Evolutionary conservation across 2,113 vertebrate genomes (phyloP).

Genomic region (Enhydra lutris): DNA sequence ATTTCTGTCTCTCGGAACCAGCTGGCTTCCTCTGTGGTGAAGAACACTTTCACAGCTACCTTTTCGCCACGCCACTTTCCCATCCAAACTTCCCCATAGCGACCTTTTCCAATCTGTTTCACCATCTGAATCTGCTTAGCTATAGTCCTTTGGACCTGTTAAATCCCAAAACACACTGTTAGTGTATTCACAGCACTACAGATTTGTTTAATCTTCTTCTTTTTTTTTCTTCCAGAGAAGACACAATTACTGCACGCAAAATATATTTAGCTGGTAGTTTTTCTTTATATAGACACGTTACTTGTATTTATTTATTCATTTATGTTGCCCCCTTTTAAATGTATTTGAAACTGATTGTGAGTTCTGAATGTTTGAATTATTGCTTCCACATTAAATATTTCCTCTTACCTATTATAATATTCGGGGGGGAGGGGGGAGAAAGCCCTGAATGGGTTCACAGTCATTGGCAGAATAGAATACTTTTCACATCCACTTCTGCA

Average conservation of each 20-base stretch:
- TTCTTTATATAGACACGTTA: neutral
- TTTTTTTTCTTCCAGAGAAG: neutral
- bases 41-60: conserved; percentile 97
- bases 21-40: conserved; percentile 97
- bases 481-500: neutral
- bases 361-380: neutral
- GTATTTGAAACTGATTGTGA: neutral
- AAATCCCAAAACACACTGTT: conserved; percentile 49
- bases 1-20: conserved; percentile 99
- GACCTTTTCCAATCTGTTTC: conserved; percentile 97
- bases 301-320: neutral
- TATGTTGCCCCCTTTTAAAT: neutral
- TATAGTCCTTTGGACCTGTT: conserved; percentile 96
- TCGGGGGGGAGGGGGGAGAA: neutral
- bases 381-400: neutral
- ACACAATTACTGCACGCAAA: conserved; percentile 2
- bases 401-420: neutral
- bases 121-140: conserved; percentile 99
- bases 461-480: neutral
- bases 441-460: neutral
- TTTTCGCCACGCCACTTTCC: conserved; percentile 96
- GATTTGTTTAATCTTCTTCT: neutral
- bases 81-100: conserved; percentile 99
- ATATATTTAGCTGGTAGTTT: neutral
- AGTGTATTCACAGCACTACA: neutral